Base-by-base conservation (phyloP, 2,113 vertebrate genomes). In the Ranitomeya imitator region DNA sequence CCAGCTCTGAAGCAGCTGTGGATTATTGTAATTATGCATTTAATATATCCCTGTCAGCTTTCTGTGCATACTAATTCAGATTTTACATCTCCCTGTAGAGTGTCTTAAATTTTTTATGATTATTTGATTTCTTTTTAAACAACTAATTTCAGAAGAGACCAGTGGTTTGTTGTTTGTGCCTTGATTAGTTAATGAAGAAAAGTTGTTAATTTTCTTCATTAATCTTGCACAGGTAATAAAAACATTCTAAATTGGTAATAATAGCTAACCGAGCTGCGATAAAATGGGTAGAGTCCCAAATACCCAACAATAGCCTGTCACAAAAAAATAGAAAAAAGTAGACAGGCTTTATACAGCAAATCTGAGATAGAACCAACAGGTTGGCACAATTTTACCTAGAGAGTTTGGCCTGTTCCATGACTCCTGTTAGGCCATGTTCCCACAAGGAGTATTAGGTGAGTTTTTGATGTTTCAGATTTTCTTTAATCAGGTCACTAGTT, bases 11-110 rank as follows among this genome's bases (percentile, higher is more conserved):
- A 93, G 89, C 92, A 94, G 91, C 92, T 93, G 91, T 91, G 90
- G 89, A 83, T 94, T 91, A 71, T 90, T 91, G 89, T 93, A 93
- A 94, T 94, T 94, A 91, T 19, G 86, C 90, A 91, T 91, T 91
- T 93, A 65, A 90, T 91, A 14, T 9, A 31, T 93, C 90, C 60
- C 89, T 89, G 90, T 78, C 92, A 90, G 79, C 83, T 73, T 89
- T 9, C 83, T 19, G 1, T 90, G 93, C 93, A 91, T 93, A 16
- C 67, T 93, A 85, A 93, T 93, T 90, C 91, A 90, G 90, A 92
- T 84, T 93, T 92, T 15, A 45, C 57, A 54, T 89, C 71, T 90
- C 90, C 93, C 90, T 90, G 91, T 90, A 87, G 89, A 91, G 89
- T 82, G 84, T 74, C 91, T 89, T 91, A 91, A 57, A 91, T 94